Conservation (phyloP, 2,797 vertebrate genomes). For the Phoebastria nigripes region DNA sequence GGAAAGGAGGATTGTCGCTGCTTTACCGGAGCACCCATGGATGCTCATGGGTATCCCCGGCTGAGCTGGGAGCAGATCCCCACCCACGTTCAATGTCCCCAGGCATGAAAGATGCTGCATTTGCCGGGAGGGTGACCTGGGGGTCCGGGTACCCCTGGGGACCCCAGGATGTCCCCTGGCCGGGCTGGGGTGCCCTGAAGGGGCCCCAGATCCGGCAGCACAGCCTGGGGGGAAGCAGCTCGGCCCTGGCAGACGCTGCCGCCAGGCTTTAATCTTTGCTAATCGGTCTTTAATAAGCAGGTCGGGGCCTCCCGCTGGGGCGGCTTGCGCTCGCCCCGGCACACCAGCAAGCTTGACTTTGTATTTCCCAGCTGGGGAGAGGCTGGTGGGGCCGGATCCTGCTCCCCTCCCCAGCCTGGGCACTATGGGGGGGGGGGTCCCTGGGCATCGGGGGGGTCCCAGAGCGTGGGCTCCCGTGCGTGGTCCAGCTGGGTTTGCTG, state of each 20-base stretch:
- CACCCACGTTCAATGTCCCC: accelerated
- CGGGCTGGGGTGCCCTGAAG: accelerated
- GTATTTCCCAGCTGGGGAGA: neutral
- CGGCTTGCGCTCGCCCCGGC: neutral
- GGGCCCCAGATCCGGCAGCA: accelerated
- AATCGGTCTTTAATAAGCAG: conserved; percentile 27
- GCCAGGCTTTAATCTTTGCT: neutral
- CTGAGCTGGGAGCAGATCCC: neutral
- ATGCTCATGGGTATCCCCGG: accelerated
- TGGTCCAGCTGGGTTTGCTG: neutral
- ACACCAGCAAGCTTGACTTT: accelerated
- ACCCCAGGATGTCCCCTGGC: neutral
- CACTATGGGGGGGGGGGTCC: accelerated
- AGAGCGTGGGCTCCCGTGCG: accelerated
- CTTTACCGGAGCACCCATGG: accelerated
- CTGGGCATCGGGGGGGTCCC: accelerated
- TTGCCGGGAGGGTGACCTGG: accelerated
- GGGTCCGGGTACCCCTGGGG: neutral
- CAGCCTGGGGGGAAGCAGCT: accelerated
- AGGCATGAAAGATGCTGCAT: accelerated
- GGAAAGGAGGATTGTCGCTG: accelerated
- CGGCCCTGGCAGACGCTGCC: neutral
- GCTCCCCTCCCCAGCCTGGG: neutral
- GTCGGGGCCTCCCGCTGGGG: neutral
- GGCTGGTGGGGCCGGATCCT: neutral